These are phyloP conservation scores for Sebastes kiyomatsui DNA, from an alignment of 2,797 vertebrate species.

Conservation along the genomic window DNA sequence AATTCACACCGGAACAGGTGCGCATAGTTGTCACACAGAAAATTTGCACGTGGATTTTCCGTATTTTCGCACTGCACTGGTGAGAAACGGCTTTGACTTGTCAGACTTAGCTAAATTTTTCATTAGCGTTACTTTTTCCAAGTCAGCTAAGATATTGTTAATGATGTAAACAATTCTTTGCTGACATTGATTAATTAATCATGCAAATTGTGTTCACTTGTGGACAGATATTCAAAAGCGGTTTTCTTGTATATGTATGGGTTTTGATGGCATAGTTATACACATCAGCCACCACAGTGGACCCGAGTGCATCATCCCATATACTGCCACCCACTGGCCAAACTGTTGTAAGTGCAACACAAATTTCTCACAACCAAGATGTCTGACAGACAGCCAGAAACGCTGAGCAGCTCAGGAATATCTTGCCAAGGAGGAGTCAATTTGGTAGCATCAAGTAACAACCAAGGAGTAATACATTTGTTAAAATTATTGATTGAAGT, in stretches of 20 bases:
- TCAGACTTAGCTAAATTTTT: not conserved
- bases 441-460: too few relatives aligned
- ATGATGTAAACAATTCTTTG: not conserved
- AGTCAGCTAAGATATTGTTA: not conserved
- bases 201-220: not conserved
- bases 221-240: not conserved
- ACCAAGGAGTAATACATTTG: too few relatives aligned
- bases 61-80: fast-evolving
- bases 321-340: not conserved
- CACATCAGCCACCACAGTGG: too few relatives aligned
- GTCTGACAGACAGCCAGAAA: not conserved
- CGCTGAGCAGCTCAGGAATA: not conserved
- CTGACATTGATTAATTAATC: not conserved
- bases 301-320: not conserved
- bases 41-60: too few relatives aligned
- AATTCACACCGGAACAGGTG: too few relatives aligned
- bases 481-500: too few relatives aligned
- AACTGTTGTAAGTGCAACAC: not conserved
- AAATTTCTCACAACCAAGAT: not conserved
- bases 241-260: not conserved
- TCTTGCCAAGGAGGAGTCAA: not conserved
- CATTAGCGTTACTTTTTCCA: not conserved
- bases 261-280: not conserved
- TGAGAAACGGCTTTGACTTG: too few relatives aligned
- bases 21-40: too few relatives aligned